Conservation (phyloP, 1,140 invertebrate genomes). For the Drosophila punjabiensis region DNA sequence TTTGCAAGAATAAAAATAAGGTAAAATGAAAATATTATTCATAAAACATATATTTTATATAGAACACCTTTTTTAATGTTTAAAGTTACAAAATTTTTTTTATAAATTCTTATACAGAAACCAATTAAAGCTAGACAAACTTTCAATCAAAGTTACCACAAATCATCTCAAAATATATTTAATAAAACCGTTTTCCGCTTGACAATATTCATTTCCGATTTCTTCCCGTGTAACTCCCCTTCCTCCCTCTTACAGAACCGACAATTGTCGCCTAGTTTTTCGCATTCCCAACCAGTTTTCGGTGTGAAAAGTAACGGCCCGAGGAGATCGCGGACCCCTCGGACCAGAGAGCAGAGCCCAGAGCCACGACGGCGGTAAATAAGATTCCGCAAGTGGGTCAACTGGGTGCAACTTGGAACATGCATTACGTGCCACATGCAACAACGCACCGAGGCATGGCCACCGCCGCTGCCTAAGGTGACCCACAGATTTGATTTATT, state of each 20-base stretch:
- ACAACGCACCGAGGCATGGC: conserved; percentile 55
- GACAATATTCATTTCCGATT: neutral
- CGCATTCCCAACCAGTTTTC: conserved; percentile 68
- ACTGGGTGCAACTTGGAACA: conserved; percentile 21
- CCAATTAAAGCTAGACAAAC: neutral
- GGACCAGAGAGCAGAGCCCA: neutral
- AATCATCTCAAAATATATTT: neutral
- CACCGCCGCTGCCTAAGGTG: conserved; percentile 11
- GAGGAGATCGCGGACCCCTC: conserved; percentile 13
- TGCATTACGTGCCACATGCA: conserved; percentile 65
- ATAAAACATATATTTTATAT: no score
- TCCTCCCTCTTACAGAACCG: conserved; percentile 1
- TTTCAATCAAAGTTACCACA: neutral
- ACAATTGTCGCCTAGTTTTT: conserved; percentile 75
- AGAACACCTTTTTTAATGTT: no score
- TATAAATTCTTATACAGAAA: neutral
- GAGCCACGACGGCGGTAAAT: conserved; percentile 12
- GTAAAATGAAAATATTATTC: neutral
- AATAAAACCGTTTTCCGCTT: neutral
- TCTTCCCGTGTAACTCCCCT: neutral
- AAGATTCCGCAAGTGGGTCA: conserved; percentile 73
- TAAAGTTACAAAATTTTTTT: no score
- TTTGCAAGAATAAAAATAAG: neutral
- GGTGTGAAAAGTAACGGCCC: conserved; percentile 74
- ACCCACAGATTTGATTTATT: conserved; percentile 77